These are phyloP conservation scores for Gortyna flavago DNA, from an alignment of 2,888 invertebrate species.

Conservation along the genomic window DNA sequence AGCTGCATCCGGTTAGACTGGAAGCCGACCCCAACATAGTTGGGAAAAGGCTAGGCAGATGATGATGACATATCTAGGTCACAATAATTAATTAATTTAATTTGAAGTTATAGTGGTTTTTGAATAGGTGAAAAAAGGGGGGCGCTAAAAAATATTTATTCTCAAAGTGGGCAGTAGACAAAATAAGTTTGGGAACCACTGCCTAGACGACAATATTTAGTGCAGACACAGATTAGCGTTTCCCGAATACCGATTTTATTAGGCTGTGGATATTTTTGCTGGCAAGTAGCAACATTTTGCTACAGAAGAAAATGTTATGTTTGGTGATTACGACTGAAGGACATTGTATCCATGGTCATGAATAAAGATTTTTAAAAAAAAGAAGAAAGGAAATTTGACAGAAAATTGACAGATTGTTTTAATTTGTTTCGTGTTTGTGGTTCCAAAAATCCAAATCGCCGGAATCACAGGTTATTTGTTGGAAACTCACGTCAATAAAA, in stretches of 20 bases:
- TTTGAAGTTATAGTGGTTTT: no score
- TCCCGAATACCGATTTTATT: neutral
- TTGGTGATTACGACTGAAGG: no score
- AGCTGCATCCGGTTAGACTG: no score
- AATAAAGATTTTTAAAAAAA: neutral
- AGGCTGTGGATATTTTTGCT: neutral
- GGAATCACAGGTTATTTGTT: constrained; percentile 42
- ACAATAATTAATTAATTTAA: no score
- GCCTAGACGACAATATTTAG: neutral
- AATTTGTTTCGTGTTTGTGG: constrained; percentile 41
- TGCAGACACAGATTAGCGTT: neutral
- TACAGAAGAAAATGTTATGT: neutral
- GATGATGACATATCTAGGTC: no score
- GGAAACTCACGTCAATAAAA: constrained; percentile 21
- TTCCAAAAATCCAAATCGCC: constrained; percentile 26
- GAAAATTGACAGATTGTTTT: constrained; percentile 29
- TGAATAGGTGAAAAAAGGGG: no score
- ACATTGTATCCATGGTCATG: no score
- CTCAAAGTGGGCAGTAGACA: no score
- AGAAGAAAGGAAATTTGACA: neutral
- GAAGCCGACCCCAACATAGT: no score
- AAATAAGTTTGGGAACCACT: no score
- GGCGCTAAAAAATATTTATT: no score
- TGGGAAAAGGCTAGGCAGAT: no score
- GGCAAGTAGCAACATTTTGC: constrained; percentile 11